phyloP scores from a whole-genome alignment of 2,113 vertebrate genomes.

The Phasianus colchicus region DNA sequence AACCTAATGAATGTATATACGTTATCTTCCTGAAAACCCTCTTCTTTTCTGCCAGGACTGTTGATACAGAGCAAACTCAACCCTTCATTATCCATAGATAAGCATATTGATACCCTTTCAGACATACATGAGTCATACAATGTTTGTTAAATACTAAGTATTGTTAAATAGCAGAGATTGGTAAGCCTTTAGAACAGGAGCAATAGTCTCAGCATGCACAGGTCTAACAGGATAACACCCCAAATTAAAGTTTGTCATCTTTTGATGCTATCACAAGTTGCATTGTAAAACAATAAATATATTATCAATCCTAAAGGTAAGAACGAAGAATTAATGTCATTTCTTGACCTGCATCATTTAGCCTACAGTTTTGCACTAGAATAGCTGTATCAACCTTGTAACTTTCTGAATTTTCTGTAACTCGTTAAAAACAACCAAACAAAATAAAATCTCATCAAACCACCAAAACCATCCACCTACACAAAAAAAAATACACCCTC shows the following conservation, averaged over 20 bases:
- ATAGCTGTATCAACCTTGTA: not conserved
- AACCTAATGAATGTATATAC: not conserved
- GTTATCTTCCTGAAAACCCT: not conserved
- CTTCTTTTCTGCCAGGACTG: not conserved
- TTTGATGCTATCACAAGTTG: not conserved
- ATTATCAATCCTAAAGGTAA: not conserved
- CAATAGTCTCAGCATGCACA: not conserved
- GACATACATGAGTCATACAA: not conserved
- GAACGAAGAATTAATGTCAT: not conserved
- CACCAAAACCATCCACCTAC: not conserved
- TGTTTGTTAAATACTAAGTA: not conserved
- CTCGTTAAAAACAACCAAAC: not conserved
- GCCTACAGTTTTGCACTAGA: not conserved
- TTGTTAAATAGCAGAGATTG: not conserved
- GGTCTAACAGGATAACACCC: not conserved
- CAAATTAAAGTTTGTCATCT: not conserved
- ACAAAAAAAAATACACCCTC: not conserved
- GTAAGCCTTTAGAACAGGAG: not conserved
- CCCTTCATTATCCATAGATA: not conserved
- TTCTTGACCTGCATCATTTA: not conserved
- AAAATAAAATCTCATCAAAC: not conserved
- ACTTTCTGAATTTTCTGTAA: not conserved
- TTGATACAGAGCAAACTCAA: not conserved
- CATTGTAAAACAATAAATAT: not conserved
- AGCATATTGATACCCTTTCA: not conserved